Base-by-base conservation (phyloP, 2,113 vertebrate species). In the Lycocorax pyrrhopterus region DNA sequence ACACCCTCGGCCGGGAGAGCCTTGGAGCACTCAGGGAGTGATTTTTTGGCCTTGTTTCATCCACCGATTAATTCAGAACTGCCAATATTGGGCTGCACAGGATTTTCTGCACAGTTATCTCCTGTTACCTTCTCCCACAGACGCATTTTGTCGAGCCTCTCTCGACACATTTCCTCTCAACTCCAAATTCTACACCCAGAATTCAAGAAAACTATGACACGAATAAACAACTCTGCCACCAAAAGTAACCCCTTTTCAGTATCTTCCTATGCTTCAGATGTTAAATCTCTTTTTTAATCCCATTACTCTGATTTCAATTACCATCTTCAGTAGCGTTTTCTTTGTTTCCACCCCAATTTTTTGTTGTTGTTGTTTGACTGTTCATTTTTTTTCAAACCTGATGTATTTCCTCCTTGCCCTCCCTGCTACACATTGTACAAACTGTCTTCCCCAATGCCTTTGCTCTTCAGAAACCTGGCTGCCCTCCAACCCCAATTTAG, bases 401-500 rank as follows among this genome's bases (percentile, higher is more conserved):
- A 26, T 10, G 7, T 13, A 16, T 29, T 39, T 69, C 72, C 37
- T 53, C 4, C 0, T 33, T 37, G 9, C 27, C 37, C 43, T 76
- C 73, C 27, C 47, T n/a, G 39, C 23, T 26, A 1, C 43, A 12
- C 74, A 53, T 17, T 22, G 51, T 39, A 35, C 35, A 78, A 89
- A 29, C 43, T 37, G 18, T 33, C 83, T 74, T 76, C 58, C 21
- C 82, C 35, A 22, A 13, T 17, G 72, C 62, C 44, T 18, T 30
- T 44, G 59, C 93, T 37, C 37, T 63, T 74, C 93, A 66, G 76
- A 81, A 68, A 37, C 66, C 35, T 66, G 62, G 97, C 79, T 84
- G 68, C 81, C 8, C 43, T 91, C 94, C 97, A 95, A n/a, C 10
- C 62, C 95, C 35, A 20, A n/a, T 73, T 76, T 96, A 30, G 86